phyloP scores from a whole-genome alignment of 2,797 vertebrate genomes.

The Loriculus beryllinus region DNA sequence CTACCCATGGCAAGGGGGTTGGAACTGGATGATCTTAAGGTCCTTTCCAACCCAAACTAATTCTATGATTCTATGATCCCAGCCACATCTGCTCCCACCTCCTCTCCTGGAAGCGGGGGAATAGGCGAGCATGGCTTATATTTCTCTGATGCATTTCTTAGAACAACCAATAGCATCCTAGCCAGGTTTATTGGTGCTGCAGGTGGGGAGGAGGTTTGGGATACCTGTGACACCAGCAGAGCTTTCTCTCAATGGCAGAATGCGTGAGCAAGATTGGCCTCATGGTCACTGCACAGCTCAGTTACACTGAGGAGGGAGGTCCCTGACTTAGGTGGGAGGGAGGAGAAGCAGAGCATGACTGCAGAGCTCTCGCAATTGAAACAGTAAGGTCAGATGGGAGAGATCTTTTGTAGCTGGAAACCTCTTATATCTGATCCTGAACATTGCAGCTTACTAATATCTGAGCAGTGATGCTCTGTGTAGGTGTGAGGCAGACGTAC shows the following conservation, averaged over 20 bases:
- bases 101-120: background rate
- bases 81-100: background rate
- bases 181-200: background rate
- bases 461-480: background rate
- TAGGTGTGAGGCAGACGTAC: slow-evolving; percentile 49
- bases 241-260: background rate
- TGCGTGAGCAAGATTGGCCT: background rate
- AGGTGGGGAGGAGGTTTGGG: background rate
- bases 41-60: too few relatives aligned
- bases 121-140: background rate
- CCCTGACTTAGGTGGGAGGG: background rate
- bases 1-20: too few relatives aligned
- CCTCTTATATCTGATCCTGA: background rate
- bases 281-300: background rate
- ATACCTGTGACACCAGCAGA: accelerated
- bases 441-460: background rate
- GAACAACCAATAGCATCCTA: accelerated
- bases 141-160: background rate
- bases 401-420: background rate
- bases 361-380: background rate
- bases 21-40: too few relatives aligned
- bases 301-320: background rate
- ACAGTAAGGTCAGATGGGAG: slow-evolving; percentile 33
- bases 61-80: background rate
- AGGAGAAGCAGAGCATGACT: background rate